phyloP scores from a whole-genome alignment of 2,797 vertebrate genomes.

The Sebastes variabilis region DNA sequence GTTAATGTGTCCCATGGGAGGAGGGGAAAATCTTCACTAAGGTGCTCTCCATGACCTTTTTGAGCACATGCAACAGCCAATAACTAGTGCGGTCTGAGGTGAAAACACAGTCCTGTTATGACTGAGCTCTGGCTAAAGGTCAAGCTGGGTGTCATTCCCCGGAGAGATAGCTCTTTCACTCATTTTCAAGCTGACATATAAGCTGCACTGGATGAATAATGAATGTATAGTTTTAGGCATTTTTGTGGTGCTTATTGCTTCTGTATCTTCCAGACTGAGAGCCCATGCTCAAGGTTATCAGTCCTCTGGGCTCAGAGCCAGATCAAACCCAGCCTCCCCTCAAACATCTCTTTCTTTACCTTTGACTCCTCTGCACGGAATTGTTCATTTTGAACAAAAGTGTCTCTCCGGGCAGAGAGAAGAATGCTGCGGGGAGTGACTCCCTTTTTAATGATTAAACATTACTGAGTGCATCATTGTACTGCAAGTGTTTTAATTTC shows the following conservation, averaged over 20 bases:
- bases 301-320: constrained; percentile 47
- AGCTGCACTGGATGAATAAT: neutral
- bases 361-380: constrained; percentile 52
- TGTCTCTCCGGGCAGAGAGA: constrained; percentile 40
- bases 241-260: constrained; percentile 16
- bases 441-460: constrained; percentile 72
- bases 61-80: neutral
- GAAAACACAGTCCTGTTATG: constrained; percentile 30
- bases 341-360: constrained; percentile 47
- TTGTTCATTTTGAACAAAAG: constrained; percentile 55
- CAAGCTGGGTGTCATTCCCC: constrained; percentile 30
- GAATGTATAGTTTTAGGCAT: neutral
- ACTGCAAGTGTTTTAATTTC: constrained; percentile 15
- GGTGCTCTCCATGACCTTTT: constrained; percentile 47
- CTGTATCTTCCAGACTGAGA: constrained; percentile 14
- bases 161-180: constrained; percentile 31
- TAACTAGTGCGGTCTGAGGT: constrained; percentile 3
- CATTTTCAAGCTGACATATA: neutral
- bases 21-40: constrained; percentile 20
- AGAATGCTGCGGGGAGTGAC: constrained; percentile 52
- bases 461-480: constrained; percentile 1
- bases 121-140: constrained; percentile 56
- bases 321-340: constrained; percentile 45
- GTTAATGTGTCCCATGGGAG: constrained; percentile 54
- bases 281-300: constrained; percentile 54